These are phyloP conservation scores for Drosophila burlai DNA, from an alignment of 1,140 invertebrate species.

Conservation along the genomic window DNA sequence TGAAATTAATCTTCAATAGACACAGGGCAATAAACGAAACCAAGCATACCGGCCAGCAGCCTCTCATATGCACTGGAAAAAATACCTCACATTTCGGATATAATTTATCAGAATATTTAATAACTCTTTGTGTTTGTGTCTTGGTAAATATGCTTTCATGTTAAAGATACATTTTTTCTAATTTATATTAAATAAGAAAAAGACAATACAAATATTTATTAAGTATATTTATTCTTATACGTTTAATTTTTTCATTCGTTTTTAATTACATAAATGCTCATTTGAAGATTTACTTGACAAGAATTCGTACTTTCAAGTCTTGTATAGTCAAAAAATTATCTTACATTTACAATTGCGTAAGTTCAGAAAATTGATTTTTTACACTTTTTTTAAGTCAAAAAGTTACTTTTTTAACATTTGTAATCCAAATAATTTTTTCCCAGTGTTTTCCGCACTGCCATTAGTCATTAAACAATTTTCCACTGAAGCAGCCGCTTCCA, in stretches of 20 bases:
- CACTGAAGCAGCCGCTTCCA: slow-evolving; percentile 70
- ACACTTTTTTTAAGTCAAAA: background rate
- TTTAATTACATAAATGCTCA: too few species aligned
- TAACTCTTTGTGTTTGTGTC: background rate
- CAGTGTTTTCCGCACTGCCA: slow-evolving; percentile 46
- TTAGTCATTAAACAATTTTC: slow-evolving; percentile 83
- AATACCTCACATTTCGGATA: background rate
- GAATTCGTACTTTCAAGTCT: too few species aligned
- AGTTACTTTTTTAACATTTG: too few species aligned
- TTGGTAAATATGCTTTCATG: background rate
- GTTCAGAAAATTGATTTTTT: background rate
- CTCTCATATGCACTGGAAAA: background rate
- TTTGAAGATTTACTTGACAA: too few species aligned
- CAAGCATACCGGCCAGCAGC: slow-evolving; percentile 46
- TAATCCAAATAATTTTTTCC: background rate
- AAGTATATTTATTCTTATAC: background rate
- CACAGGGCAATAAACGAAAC: slow-evolving; percentile 79
- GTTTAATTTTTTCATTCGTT: background rate
- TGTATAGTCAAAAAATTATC: too few species aligned
- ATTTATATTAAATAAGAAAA: too few species aligned
- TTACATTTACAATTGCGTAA: too few species aligned
- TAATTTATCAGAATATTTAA: background rate
- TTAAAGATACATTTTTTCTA: background rate
- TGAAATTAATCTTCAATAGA: slow-evolving; percentile 85
- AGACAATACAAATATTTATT: background rate